Percentiles rank a stretch among this genome's conserved stretches.
Conservation (phyloP, 2,113 vertebrate genomes). For the Archocentrus centrarchus region DNA sequence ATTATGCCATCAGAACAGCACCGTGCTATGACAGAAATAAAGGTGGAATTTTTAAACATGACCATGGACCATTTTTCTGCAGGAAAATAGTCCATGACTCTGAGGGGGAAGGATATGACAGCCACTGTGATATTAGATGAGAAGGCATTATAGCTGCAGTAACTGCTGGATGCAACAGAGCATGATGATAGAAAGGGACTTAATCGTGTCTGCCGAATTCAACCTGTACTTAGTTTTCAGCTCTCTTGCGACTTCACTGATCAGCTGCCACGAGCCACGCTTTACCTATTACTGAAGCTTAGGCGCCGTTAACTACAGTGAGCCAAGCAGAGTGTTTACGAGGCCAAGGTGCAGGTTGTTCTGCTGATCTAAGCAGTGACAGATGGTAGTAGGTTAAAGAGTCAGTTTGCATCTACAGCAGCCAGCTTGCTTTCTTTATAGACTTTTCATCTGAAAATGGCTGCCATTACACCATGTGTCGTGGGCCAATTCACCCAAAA, state of each 20-base stretch:
- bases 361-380: constrained; percentile 30
- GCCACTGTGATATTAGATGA: not conserved
- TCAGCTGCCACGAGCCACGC: not conserved
- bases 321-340: constrained; percentile 28
- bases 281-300: not conserved
- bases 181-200: constrained; percentile 1
- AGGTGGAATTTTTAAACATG: not conserved
- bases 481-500: constrained; percentile 31
- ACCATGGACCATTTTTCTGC: not conserved
- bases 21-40: not conserved
- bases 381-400: constrained; percentile 52
- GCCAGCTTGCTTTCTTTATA: constrained; percentile 20
- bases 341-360: constrained; percentile 17
- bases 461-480: constrained; percentile 14
- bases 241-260: not conserved
- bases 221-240: not conserved
- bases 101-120: not conserved
- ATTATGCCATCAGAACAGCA: not conserved
- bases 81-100: not conserved
- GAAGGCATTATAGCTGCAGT: not conserved
- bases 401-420: constrained; percentile 13
- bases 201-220: accelerated
- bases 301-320: constrained; percentile 35
- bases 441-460: constrained; percentile 17
- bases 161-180: not conserved